Conservation (phyloP, 53 echinoderm and acorn worm genomes). For the Echinarachnius parma region DNA sequence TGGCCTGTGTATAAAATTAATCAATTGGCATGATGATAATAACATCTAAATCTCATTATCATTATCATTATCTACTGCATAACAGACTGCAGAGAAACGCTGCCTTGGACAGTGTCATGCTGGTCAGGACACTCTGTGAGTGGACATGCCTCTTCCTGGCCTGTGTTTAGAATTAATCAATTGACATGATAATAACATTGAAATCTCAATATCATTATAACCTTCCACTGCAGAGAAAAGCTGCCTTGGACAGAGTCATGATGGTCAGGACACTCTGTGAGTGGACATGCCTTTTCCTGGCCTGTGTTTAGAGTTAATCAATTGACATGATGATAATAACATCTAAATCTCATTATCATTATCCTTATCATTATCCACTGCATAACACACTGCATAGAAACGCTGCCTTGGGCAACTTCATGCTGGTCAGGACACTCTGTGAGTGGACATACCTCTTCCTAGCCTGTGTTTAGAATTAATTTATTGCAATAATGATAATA, state of each 20-base stretch:
- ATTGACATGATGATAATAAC: too few relatives aligned
- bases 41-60: too few relatives aligned
- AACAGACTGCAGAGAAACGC: slow-evolving; percentile 88
- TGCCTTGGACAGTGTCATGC: slow-evolving; percentile 89
- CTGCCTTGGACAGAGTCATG: slow-evolving; percentile 86
- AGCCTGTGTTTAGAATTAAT: too few relatives aligned
- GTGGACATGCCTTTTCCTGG: slow-evolving; percentile 83
- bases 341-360: too few relatives aligned
- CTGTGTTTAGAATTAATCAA: too few relatives aligned
- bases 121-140: slow-evolving; percentile 78
- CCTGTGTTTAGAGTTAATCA: too few relatives aligned
- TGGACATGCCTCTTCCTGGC: slow-evolving; percentile 87
- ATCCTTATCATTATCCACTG: too few relatives aligned
- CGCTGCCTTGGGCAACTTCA: slow-evolving; percentile 82
- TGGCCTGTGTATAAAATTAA: too few relatives aligned
- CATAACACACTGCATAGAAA: slow-evolving; percentile 95
- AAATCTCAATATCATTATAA: background rate
- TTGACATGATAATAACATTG: background rate
- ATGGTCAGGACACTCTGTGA: slow-evolving; percentile 81
- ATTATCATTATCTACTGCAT: too few relatives aligned
- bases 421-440: slow-evolving; percentile 82
- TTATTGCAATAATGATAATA: too few relatives aligned
- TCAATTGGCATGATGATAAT: too few relatives aligned
- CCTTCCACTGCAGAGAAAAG: slow-evolving; percentile 89
- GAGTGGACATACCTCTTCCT: slow-evolving; percentile 86